Conservation (phyloP, 2,888 invertebrate species). For the Athalia circularis region DNA sequence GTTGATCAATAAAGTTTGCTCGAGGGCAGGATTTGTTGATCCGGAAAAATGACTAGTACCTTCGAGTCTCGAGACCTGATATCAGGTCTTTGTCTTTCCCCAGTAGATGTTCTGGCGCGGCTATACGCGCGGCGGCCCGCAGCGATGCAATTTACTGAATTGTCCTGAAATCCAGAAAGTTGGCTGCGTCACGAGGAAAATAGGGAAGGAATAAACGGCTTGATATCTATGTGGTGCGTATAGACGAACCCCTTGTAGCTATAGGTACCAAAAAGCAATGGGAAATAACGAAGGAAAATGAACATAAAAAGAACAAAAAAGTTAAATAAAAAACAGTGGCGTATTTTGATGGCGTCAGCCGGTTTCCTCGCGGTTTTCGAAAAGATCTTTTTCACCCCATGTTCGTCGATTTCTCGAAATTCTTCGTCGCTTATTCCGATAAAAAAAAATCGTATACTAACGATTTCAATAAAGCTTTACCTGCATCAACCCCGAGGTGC, state of each 20-base stretch:
- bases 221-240: background rate
- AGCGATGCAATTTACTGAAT: constrained; percentile 70
- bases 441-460: too few relatives aligned
- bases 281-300: background rate
- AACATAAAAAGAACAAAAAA: background rate
- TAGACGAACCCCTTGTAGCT: background rate
- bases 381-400: constrained; percentile 24
- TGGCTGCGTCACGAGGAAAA: background rate
- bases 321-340: too few relatives aligned
- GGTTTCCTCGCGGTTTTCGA: too few relatives aligned
- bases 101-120: background rate
- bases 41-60: background rate
- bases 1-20: constrained; percentile 5
- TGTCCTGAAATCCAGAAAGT: constrained; percentile 68
- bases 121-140: background rate
- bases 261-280: background rate
- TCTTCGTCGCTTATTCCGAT: too few relatives aligned
- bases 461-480: too few relatives aligned
- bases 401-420: constrained; percentile 21
- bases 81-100: background rate
- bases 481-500: too few relatives aligned
- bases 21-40: background rate
- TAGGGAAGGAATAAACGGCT: background rate
- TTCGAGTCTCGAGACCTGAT: background rate
- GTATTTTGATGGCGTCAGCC: too few relatives aligned